Evolutionary conservation across 2,888 invertebrate species (phyloP).

Genomic region (Coelopa pilipes): DNA sequence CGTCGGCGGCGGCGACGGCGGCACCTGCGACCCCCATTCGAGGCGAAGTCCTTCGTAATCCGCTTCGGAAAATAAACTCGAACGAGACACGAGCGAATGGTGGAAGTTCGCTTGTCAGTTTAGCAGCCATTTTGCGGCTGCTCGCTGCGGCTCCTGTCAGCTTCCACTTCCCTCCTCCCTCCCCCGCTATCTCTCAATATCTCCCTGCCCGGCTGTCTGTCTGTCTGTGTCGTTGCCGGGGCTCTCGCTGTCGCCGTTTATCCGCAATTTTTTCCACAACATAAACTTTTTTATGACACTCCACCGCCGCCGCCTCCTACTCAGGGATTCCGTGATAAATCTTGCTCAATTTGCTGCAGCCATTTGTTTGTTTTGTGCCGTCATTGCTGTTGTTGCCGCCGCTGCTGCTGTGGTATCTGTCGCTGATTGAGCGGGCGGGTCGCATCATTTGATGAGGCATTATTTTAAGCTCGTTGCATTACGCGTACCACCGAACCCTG

Average conservation of each 20-base stretch:
- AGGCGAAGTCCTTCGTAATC: constrained; percentile 21
- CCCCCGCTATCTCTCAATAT: constrained; percentile 9
- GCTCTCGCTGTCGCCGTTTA: constrained; percentile 49
- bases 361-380: constrained; percentile 20
- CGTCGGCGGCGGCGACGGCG: constrained; percentile 13
- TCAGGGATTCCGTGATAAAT: constrained; percentile 58
- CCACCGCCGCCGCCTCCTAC: constrained; percentile 32
- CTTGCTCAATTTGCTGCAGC: constrained; percentile 59
- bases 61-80: constrained; percentile 14
- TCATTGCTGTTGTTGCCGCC: background rate
- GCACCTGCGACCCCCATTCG: constrained; percentile 47
- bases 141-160: constrained; percentile 21
- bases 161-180: constrained; percentile 26
- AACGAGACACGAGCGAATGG: constrained; percentile 10
- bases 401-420: background rate
- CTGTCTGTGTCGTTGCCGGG: background rate
- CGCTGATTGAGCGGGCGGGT: constrained; percentile 13
- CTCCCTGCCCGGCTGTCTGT: constrained; percentile 16
- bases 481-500: constrained; percentile 49
- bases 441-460: constrained; percentile 23
- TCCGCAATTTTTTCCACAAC: constrained; percentile 54
- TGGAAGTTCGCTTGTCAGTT: constrained; percentile 61
- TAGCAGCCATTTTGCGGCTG: constrained; percentile 66
- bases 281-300: constrained; percentile 63
- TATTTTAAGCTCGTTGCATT: constrained; percentile 53